Base-by-base conservation (phyloP, 1,140 invertebrate genomes). In the Cyrtorhinus lividipennis region DNA sequence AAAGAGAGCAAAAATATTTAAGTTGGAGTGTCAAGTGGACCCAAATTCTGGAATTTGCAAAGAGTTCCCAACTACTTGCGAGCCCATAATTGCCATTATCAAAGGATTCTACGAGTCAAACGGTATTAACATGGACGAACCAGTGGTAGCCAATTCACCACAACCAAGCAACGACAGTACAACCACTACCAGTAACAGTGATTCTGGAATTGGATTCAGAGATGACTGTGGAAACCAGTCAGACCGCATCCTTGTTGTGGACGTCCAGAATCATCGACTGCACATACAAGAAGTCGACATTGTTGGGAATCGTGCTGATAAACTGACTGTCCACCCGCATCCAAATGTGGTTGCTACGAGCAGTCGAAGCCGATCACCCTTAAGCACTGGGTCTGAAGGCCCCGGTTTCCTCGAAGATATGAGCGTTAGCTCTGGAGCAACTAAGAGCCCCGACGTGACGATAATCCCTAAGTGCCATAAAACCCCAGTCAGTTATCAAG, bases 181-280 rank as follows among this genome's bases (percentile, higher is more conserved):
- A 65, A 83, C 88, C 15, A 90, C 86, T 0, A 90, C 86, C 18
- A 93, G 90, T 66, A 96, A 95, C 71, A 93, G 90, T 67, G 93
- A 96, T 74, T 95, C 92, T 18, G 92, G 92, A 0, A 92, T 95
- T 62, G 92, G 92, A 0, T 93, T 93, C 69, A 83, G 88, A 66
- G 90, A 92, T 69, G 89, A 95, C 65, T 86, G 83, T 70, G 80
- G 83, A 44, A 86, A 86, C 69, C 82, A 89, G 62, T 86, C 84
- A 1, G 88, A 92, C 74, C 76, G 85, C 58, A 91, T 92, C 66
- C 77, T 87, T 53, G 81, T 90, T 0, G 85, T 88, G 0, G 88
- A 92, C 71, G 86, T 88, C 70, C 82, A 84, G 45, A 73, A 74
- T 63, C 72, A 75, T 66, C 67, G 72, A 25, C 68, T 73, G 61